Evolutionary conservation across 2,797 vertebrate genomes (phyloP).

Genomic region (Arrhamphus sclerolepis): DNA sequence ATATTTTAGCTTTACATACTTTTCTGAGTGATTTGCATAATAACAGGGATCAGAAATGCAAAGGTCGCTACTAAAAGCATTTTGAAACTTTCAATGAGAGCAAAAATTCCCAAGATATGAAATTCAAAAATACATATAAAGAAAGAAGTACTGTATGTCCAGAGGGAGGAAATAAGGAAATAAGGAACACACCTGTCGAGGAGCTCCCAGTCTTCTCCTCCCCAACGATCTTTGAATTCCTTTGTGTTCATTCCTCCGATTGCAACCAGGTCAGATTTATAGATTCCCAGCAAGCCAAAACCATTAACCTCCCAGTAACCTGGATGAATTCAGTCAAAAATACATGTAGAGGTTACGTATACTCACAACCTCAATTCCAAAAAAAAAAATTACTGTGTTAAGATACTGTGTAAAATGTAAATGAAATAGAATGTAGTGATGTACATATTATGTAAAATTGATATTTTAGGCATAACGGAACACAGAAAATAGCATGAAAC

Average conservation of each 20-base stretch:
- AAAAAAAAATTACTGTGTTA: too few relatives aligned
- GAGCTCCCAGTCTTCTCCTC: slow-evolving; percentile 98
- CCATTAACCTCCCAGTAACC: slow-evolving; percentile 98
- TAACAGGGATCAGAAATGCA: too few relatives aligned
- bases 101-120: background rate
- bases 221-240: slow-evolving; percentile 92
- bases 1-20: too few relatives aligned
- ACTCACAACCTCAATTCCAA: too few relatives aligned
- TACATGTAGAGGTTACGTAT: background rate
- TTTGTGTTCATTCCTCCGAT: slow-evolving; percentile 96
- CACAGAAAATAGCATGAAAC: too few relatives aligned
- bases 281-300: slow-evolving; percentile 94
- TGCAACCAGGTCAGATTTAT: slow-evolving; percentile 91
- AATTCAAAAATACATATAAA: background rate
- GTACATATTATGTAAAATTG: too few relatives aligned
- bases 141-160: background rate
- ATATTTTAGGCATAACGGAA: too few relatives aligned
- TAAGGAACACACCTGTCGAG: slow-evolving; percentile 88
- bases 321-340: slow-evolving; percentile 56
- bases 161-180: background rate
- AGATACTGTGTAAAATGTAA: too few relatives aligned
- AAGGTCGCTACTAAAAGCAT: too few relatives aligned
- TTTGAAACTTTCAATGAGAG: background rate
- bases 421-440: too few relatives aligned
- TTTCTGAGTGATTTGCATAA: too few relatives aligned